Evolutionary conservation across 1,140 invertebrate species (phyloP), one percentile per base, ranked within the genome.

Genomic region (Trypoxylus dichotomus): DNA sequence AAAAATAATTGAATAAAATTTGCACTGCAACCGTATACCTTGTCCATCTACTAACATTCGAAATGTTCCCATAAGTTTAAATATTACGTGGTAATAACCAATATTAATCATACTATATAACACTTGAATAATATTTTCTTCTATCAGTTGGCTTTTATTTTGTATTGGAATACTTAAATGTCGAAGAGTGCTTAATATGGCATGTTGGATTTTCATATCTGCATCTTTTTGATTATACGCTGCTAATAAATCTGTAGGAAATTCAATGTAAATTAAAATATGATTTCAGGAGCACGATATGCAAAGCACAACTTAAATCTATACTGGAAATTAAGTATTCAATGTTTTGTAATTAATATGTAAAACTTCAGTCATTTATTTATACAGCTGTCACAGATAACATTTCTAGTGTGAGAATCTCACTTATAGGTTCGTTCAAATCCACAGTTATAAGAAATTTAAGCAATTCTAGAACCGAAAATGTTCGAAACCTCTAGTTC

Each of bases 11-110:
- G 13, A 2, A 71, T 71, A 27, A 19, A 71, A n/a, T 54, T 54
- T 54, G 15, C 43, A 54, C 15, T 19, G 47, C 2, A 6, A 41
- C 29, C 2, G 24, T 74, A 74, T 74, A 91, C 90, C 90, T 90
- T 95, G 94, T 13, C 92, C 92, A 87, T 95, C 94, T 47, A 95
- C 91, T 29, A 96, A 90, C 92, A 97, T 96, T 75, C 96, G 89
- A 2, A 97, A 85, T 21, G 95, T 94, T 10, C 95, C 95, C 27
- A 97, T 83, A 27, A 97, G 87, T 86, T 96, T 97, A 83, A 96
- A 97, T 32, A 95, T 92, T 0, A 97, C 94, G 5, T 93, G 91
- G 81, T 90, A 91, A 58, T 94, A 92, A 78, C 94, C 92, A 73
- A 95, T 91, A 68, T 91, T 88, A 3, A 94, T 86, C 88, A 93